Conservation (phyloP, 2,113 vertebrate genomes). For the Scomber colias region DNA sequence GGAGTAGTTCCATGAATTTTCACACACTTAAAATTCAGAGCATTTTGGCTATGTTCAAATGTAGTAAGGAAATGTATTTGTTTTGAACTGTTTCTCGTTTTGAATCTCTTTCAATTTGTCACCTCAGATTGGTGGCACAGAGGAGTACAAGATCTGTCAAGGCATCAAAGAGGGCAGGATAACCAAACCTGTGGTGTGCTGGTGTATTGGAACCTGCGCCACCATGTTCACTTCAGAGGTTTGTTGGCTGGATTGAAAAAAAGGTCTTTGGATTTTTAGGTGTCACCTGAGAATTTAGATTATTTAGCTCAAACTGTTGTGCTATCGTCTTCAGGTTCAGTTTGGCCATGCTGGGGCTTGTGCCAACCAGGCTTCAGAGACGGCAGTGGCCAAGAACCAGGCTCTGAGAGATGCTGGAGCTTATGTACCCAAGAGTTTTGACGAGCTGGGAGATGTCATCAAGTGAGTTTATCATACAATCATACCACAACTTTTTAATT, state of each 20-base stretch:
- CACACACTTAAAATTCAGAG: not conserved
- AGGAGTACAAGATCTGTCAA: constrained; percentile 96
- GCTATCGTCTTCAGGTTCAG: constrained; percentile 88
- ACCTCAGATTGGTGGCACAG: constrained; percentile 93
- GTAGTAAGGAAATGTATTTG: not conserved
- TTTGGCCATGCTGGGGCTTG: constrained; percentile 98
- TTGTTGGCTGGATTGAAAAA: constrained; percentile 7
- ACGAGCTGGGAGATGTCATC: constrained; percentile 95
- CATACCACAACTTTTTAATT: not conserved
- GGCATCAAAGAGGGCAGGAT: constrained; percentile 92
- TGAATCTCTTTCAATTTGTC: not conserved
- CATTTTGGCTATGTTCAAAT: not conserved
- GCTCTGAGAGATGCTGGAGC: constrained; percentile 94
- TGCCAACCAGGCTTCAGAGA: constrained; percentile 96
- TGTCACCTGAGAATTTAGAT: not conserved
- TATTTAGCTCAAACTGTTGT: not conserved
- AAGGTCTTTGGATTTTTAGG: not conserved
- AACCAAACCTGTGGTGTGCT: constrained; percentile 96
- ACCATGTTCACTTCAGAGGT: constrained; percentile 99
- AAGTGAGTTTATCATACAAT: constrained; percentile 74
- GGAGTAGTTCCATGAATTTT: not conserved
- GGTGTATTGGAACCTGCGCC: constrained; percentile 99
- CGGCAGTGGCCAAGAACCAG: constrained; percentile 95
- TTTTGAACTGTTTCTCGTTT: not conserved
- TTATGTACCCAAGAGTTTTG: constrained; percentile 95